Percentiles rank a stretch among this genome's conserved stretches.
Conservation (phyloP, 1,140 invertebrate species). For the Drosophila punjabiensis region DNA sequence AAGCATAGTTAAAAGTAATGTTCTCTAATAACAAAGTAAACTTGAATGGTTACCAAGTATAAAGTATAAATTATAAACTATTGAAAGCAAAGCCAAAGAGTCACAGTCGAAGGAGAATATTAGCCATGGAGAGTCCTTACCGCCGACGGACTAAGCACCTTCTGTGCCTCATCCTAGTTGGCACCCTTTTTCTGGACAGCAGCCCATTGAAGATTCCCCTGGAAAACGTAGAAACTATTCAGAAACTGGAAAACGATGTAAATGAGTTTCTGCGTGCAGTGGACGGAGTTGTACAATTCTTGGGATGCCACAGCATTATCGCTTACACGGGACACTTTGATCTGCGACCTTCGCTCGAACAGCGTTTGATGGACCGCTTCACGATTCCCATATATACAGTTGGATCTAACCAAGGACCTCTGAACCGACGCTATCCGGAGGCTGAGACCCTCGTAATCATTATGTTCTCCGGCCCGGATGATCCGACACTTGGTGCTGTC, state of each 20-base stretch:
- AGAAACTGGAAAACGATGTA: background rate
- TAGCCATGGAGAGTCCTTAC: background rate
- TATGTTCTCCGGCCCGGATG: background rate
- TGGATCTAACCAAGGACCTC: background rate
- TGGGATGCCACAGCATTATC: background rate
- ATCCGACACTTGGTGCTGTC: background rate
- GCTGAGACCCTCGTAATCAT: background rate
- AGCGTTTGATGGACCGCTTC: background rate
- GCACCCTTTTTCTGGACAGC: background rate
- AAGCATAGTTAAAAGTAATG: slow-evolving; percentile 22
- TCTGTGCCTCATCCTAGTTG: background rate
- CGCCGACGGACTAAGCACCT: background rate
- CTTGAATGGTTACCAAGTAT: background rate
- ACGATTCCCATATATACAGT: background rate
- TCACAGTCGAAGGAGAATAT: background rate
- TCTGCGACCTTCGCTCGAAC: background rate
- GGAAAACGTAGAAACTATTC: background rate
- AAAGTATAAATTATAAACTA: too few relatives aligned
- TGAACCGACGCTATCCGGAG: background rate
- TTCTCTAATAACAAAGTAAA: background rate
- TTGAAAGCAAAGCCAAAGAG: too few relatives aligned
- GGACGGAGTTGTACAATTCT: fast-evolving
- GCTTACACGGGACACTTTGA: slow-evolving; percentile 3
- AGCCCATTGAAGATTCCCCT: slow-evolving; percentile 3
- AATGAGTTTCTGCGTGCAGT: background rate